Conservation (phyloP, 2,113 vertebrate species). For the Maylandia zebra region DNA sequence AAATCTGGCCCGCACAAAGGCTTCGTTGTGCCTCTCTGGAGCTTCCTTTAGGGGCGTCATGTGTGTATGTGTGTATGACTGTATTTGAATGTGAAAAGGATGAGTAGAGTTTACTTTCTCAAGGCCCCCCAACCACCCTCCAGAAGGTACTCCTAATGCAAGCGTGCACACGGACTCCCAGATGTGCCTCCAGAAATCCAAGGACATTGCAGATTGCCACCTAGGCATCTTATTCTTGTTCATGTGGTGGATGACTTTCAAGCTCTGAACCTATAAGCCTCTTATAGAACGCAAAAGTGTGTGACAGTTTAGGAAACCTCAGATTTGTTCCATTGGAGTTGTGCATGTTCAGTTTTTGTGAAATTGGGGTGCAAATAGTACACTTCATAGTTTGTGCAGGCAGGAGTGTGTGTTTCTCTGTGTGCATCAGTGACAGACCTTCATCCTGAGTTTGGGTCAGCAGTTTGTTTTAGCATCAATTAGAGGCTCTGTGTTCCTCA, state of each 20-base stretch:
- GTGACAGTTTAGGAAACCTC: not conserved
- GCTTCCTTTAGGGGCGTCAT: conserved; percentile 51
- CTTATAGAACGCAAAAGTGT: not conserved
- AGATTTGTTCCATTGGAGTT: not conserved
- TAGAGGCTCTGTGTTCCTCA: conserved; percentile 87
- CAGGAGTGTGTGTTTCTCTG: conserved; percentile 23
- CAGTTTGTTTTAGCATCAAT: conserved; percentile 80
- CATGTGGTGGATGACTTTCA: not conserved
- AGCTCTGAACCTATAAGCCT: not conserved
- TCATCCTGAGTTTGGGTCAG: conserved; percentile 70
- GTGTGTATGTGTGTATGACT: conserved; percentile 2
- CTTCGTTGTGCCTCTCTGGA: conserved; percentile 58
- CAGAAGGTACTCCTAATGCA: not conserved
- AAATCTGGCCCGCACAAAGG: conserved; percentile 64
- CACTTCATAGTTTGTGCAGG: conserved; percentile 26
- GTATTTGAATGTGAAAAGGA: conserved; percentile 31
- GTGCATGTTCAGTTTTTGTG: not conserved
- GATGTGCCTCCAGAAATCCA: conserved; percentile 19
- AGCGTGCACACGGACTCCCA: not conserved
- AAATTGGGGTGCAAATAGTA: conserved; percentile 4
- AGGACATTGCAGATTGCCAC: conserved; percentile 36
- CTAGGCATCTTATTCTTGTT: conserved; percentile 1
- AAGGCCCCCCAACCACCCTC: not conserved
- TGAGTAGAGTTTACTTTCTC: conserved; percentile 49
- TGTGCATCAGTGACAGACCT: conserved; percentile 64